Percentiles rank a stretch among this genome's conserved stretches.
Evolutionary conservation across 2,888 invertebrate genomes (phyloP).

Genomic region (Linyphia triangularis): DNA sequence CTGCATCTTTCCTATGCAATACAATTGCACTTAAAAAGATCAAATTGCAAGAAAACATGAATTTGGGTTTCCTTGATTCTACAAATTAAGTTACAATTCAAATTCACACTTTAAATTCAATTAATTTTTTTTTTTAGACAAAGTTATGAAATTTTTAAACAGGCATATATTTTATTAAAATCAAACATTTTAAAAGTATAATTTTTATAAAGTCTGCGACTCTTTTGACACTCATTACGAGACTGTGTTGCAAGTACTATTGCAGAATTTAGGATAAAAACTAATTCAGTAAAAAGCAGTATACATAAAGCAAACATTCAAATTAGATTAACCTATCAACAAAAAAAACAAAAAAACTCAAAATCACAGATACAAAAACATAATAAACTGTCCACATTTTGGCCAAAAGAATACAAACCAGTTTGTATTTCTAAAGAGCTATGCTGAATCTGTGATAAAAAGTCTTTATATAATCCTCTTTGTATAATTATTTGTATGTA

Average conservation of each 20-base stretch:
- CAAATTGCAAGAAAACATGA: not conserved
- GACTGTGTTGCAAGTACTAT: not conserved
- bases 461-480: not conserved
- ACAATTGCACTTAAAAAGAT: not conserved
- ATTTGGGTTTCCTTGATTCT: not conserved
- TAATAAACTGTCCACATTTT: slow-evolving; percentile 22
- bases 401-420: slow-evolving; percentile 3
- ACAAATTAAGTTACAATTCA: not conserved
- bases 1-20: not conserved
- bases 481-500: slow-evolving; percentile 53
- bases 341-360: not conserved
- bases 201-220: not conserved
- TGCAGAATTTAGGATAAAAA: not conserved
- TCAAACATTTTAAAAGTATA: not conserved
- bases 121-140: not conserved
- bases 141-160: not conserved
- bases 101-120: not conserved
- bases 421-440: slow-evolving; percentile 2
- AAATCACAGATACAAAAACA: slow-evolving; percentile 42
- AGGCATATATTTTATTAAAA: slow-evolving; percentile 21
- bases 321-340: not conserved
- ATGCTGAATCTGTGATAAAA: not conserved
- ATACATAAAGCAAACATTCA: slow-evolving; percentile 3
- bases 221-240: not conserved
- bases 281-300: not conserved